These are phyloP conservation scores for Myotis findleyi DNA, from an alignment of 2,797 vertebrate genomes.

Conservation along the genomic window DNA sequence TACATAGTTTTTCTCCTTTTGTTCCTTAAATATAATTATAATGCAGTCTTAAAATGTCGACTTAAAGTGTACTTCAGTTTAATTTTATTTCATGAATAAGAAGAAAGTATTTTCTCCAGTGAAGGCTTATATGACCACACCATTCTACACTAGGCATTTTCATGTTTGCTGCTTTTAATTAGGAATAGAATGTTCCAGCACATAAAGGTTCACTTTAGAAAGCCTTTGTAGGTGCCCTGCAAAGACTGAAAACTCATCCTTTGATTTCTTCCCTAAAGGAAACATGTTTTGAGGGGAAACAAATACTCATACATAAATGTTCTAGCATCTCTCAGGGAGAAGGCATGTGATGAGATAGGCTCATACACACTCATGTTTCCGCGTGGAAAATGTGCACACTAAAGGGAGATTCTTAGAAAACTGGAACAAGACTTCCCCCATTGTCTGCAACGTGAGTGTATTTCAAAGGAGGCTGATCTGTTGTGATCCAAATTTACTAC, in stretches of 20 bases:
- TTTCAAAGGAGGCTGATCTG: neutral
- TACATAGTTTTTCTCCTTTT: neutral
- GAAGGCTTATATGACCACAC: neutral
- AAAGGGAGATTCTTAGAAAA: neutral
- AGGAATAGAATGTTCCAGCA: neutral
- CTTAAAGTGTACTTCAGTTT: slow-evolving; percentile 34
- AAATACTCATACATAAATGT: neutral
- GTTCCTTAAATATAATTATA: neutral
- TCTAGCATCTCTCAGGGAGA: neutral
- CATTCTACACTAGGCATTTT: neutral
- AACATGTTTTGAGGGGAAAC: neutral
- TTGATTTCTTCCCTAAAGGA: neutral
- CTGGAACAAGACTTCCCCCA: neutral
- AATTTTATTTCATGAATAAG: slow-evolving; percentile 43
- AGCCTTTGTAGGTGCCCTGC: neutral
- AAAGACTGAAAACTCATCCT: neutral
- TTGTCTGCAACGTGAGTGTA: neutral
- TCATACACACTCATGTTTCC: neutral
- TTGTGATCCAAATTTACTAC: neutral
- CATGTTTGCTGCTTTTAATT: neutral
- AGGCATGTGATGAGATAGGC: neutral
- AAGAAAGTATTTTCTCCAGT: slow-evolving; percentile 23
- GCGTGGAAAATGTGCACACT: neutral
- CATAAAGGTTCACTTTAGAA: neutral
- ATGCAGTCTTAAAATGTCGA: neutral